phyloP scores from a whole-genome alignment of 2,113 vertebrate species.

The Pterophyllum scalare region DNA sequence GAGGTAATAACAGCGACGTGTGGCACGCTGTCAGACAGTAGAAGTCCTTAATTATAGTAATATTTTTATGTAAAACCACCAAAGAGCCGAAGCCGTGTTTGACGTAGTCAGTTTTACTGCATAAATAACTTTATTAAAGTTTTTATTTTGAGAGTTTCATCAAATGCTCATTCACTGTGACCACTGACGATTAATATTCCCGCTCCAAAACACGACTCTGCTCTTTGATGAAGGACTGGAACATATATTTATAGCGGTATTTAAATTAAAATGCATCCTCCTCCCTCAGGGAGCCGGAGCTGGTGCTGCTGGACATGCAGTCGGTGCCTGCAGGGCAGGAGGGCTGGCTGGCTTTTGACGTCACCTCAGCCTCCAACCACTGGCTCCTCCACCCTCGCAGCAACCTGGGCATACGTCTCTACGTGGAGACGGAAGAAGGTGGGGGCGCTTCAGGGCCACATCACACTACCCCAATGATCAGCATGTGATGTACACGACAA shows the following conservation, averaged over 20 bases:
- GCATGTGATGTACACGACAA: background rate
- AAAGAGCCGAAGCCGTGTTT: background rate
- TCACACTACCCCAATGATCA: background rate
- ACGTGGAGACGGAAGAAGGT: conserved; percentile 93
- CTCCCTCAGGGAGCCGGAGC: conserved; percentile 86
- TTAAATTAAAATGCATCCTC: background rate
- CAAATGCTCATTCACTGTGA: background rate
- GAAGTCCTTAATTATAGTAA: no score
- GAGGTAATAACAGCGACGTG: no score
- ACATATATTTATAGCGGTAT: no score
- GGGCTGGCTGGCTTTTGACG: conserved; percentile 94
- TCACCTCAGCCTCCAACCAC: conserved; percentile 90
- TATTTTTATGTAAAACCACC: background rate
- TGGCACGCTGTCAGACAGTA: no score
- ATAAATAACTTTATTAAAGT: no score
- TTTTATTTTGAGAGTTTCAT: background rate
- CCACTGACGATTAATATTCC: no score
- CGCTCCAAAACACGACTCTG: no score
- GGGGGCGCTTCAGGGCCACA: background rate
- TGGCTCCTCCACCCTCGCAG: conserved; percentile 87
- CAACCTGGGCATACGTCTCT: conserved; percentile 91
- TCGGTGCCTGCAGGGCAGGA: conserved; percentile 87
- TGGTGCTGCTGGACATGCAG: conserved; percentile 93
- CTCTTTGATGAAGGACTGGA: no score
- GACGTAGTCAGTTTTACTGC: background rate